Conservation (phyloP, 2,797 vertebrate species). For the Enteromius paludinosus region DNA sequence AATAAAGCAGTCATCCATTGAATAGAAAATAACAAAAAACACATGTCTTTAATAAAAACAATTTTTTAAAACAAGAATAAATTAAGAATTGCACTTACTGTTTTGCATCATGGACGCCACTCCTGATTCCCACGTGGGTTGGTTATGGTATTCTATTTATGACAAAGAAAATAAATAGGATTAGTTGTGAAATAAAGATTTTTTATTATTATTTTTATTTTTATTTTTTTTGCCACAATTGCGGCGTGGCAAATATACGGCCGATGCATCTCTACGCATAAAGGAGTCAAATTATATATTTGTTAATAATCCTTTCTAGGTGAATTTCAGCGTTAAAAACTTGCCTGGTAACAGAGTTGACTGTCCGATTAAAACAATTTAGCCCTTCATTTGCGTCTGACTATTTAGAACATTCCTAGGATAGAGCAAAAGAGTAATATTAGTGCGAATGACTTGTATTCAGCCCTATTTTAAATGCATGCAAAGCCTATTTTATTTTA, state of each 20-base stretch:
- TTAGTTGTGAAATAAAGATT: conserved; percentile 48
- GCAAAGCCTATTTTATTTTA: not conserved
- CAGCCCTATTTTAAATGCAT: conserved; percentile 39
- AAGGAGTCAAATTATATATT: conserved; percentile 13
- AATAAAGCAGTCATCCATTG: not conserved
- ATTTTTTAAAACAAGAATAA: too few species aligned
- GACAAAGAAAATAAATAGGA: conserved; percentile 55
- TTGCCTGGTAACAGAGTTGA: conserved; percentile 83
- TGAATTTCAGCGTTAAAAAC: conserved; percentile 69
- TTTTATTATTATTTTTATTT: too few species aligned
- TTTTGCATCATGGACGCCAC: conserved; percentile 87
- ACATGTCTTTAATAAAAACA: not conserved
- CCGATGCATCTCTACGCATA: conserved; percentile 33
- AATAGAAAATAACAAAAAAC: not conserved
- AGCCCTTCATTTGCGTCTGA: conserved; percentile 84
- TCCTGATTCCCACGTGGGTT: conserved; percentile 82
- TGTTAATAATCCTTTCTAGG: conserved; percentile 41
- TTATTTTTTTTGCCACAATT: conserved; percentile 19
- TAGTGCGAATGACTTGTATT: conserved; percentile 61
- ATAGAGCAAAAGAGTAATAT: conserved; percentile 77
- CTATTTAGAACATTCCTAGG: conserved; percentile 86
- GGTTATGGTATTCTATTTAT: conserved; percentile 77
- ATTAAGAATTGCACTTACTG: conserved; percentile 84
- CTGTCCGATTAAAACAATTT: conserved; percentile 83
- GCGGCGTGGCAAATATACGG: not conserved